Conservation (phyloP, 2,888 invertebrate genomes). For the Nezara viridula region DNA sequence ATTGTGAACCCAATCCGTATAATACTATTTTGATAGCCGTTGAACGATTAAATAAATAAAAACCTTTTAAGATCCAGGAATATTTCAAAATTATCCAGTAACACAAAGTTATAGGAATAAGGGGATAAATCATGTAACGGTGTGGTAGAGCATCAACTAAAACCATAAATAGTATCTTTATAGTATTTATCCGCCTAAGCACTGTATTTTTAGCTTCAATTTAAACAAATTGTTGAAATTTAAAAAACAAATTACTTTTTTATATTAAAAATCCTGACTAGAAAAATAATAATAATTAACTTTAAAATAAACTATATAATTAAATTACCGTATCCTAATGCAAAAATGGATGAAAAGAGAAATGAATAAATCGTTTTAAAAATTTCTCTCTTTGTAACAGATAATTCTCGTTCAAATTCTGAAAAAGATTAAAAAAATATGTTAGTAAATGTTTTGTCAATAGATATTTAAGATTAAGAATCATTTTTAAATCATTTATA, state of each 20-base stretch:
- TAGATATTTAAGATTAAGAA: not conserved
- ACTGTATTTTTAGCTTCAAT: not conserved
- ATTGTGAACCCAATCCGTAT: not conserved
- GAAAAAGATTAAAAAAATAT: not conserved
- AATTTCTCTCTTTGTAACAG: not conserved
- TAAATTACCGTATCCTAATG: not conserved
- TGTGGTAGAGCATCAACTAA: slow-evolving; percentile 34
- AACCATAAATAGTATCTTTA: not conserved
- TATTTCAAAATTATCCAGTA: not conserved
- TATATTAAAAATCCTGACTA: not conserved
- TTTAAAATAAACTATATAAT: not conserved
- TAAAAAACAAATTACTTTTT: not conserved
- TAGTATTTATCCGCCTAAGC: not conserved
- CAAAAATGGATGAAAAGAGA: not conserved
- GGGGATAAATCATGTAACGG: slow-evolving; percentile 27
- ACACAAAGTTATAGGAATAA: slow-evolving; percentile 37
- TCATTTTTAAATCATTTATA: too few species aligned
- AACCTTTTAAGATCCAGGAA: not conserved
- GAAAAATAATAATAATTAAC: not conserved
- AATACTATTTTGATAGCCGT: not conserved
- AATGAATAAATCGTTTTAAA: not conserved
- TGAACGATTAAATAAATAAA: not conserved
- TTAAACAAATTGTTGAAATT: not conserved
- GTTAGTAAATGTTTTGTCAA: not conserved
- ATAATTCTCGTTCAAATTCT: not conserved